Base-by-base conservation (phyloP, 1,140 invertebrate genomes). In the Aphidius ervi region DNA sequence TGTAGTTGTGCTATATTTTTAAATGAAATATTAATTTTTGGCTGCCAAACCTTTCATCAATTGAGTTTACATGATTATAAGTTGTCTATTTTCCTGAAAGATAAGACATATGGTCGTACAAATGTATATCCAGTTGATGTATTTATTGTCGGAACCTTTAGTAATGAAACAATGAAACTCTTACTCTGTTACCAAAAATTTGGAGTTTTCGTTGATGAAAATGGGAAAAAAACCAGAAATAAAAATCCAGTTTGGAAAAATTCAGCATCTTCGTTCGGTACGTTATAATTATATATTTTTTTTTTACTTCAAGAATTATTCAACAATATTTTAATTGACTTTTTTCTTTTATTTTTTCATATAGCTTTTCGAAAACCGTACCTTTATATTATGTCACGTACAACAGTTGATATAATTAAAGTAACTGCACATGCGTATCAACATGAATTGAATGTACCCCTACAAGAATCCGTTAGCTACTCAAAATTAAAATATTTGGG, bases 141-240 rank as follows among this genome's bases (percentile, higher is more conserved):
- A 31, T 50, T 80, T 0, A 72, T 77, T 60, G 69, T 80, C 4
- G 23, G 23, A 2, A 76, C 73, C 5, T 79, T 75, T 5, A 68
- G 61, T 46, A 65, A 65, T 57, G 68, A 75, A 54, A 71, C 82
- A 70, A 62, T 82, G 52, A 93, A 97, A 75, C 89, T 91, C 67
- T 79, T 96, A 5, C 73, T 95, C 1, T 94, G 92, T 74, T 96
- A 92, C 76, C 87, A 89, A 65, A 91, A 94, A 71, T 90, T 92
- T 76, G 93, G 91, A 5, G 83, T 95, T 4, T 95, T 95, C 81
- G 91, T 95, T 2, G 88, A 95, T 76, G 85, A 87, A 66, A 86
- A 83, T 72, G 93, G 94, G 16, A 84, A 86, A 64, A 83, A 89
- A 61, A 90, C 88, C 1, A 84, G 94, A 9, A 78, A 81, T 16